Conservation (phyloP, 2,113 vertebrate genomes). For the Rana temporaria region DNA sequence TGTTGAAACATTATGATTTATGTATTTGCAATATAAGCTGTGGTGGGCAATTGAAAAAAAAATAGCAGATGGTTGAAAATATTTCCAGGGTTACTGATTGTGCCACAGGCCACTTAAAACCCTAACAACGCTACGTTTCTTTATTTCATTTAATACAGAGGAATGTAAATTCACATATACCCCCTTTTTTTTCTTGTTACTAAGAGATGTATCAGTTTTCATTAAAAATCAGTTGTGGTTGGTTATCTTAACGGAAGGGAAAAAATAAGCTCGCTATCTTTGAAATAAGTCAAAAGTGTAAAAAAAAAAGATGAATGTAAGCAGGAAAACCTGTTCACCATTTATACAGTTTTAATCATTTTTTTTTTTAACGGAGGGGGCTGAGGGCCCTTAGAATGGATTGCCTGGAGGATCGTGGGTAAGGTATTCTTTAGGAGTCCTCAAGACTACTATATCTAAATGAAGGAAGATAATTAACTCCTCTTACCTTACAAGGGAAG, state of each 20-base stretch:
- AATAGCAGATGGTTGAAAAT: conserved; percentile 66
- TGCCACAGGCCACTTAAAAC: conserved; percentile 70
- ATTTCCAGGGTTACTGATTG: conserved; percentile 76
- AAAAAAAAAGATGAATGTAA: conserved; percentile 66
- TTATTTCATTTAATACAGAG: conserved; percentile 64
- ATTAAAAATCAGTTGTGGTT: conserved; percentile 48
- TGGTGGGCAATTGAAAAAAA: conserved; percentile 77
- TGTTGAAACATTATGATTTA: conserved; percentile 99
- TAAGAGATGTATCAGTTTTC: conserved; percentile 34
- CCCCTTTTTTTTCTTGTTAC: conserved; percentile 60
- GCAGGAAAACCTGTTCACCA: conserved; percentile 69
- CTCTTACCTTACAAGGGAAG: conserved; percentile 69
- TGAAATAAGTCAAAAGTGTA: conserved; percentile 59
- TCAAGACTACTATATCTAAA: conserved; percentile 68
- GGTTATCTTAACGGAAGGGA: conserved; percentile 58
- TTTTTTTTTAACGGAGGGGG: conserved; percentile 58
- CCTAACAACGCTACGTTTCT: conserved; percentile 55
- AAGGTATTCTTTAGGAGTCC: conserved; percentile 63
- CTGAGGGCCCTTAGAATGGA: conserved; percentile 7
- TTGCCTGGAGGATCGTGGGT: conserved; percentile 53
- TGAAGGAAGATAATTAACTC: conserved; percentile 79
- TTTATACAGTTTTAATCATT: conserved; percentile 71
- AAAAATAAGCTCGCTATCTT: conserved; percentile 64
- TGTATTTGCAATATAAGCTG: conserved; percentile 92
- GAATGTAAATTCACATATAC: conserved; percentile 62